Percentiles rank a stretch among this genome's conserved stretches.
Conservation (phyloP, 2,888 invertebrate genomes). For the Nomada hirtipes region DNA sequence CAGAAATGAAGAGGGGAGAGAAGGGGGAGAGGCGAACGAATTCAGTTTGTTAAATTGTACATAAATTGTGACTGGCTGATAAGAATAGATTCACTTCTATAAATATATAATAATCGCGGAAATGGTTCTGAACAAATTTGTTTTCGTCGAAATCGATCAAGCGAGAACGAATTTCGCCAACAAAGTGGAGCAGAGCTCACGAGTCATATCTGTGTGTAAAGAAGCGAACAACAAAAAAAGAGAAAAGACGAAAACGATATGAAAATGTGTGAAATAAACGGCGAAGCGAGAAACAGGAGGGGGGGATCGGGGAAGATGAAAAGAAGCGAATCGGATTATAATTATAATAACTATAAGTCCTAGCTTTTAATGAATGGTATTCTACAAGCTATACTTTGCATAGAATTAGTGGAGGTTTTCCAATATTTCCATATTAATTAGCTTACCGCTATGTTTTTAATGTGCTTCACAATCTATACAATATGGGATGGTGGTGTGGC, state of each 20-base stretch:
- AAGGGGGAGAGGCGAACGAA: slow-evolving; percentile 11
- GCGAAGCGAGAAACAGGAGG: neutral
- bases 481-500: slow-evolving; percentile 62
- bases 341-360: slow-evolving; percentile 56
- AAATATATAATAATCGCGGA: slow-evolving; percentile 40
- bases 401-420: slow-evolving; percentile 95
- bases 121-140: slow-evolving; percentile 38
- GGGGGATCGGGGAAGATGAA: neutral
- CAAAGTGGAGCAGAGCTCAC: slow-evolving; percentile 37
- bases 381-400: slow-evolving; percentile 96
- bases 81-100: slow-evolving; percentile 53
- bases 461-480: slow-evolving; percentile 71
- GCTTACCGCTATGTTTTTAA: slow-evolving; percentile 77
- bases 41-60: slow-evolving; percentile 60
- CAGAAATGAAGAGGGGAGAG: neutral
- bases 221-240: slow-evolving; percentile 15
- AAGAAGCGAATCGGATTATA: slow-evolving; percentile 39
- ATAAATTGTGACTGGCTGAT: slow-evolving; percentile 62
- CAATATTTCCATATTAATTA: slow-evolving; percentile 86
- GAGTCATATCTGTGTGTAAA: slow-evolving; percentile 32
- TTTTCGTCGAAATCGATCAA: slow-evolving; percentile 31
- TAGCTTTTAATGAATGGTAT: slow-evolving; percentile 71
- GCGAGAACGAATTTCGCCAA: slow-evolving; percentile 37
- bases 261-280: slow-evolving; percentile 28
- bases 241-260: neutral